Conservation (phyloP, 2,113 vertebrate genomes). For the Ailuropoda melanoleuca region DNA sequence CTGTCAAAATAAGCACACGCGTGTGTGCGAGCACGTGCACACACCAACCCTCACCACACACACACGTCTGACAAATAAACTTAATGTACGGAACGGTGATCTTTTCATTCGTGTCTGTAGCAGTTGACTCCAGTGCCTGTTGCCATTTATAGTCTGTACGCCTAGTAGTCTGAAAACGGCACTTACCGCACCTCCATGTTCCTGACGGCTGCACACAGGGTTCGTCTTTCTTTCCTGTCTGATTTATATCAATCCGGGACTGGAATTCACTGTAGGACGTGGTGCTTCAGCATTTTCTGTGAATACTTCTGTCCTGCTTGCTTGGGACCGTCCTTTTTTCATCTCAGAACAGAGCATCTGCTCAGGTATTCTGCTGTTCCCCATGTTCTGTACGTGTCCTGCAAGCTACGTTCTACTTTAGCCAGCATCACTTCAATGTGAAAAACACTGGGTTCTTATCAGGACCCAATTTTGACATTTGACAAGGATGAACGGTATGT, state of each 20-base stretch:
- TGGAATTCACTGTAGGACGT: neutral
- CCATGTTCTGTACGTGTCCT: neutral
- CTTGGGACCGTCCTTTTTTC: neutral
- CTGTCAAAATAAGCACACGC: neutral
- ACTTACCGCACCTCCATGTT: neutral
- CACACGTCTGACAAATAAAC: neutral
- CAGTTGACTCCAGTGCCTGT: neutral
- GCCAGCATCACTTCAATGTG: neutral
- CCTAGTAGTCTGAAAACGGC: neutral
- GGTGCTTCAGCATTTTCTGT: neutral
- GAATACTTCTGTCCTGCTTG: neutral
- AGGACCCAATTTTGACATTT: neutral
- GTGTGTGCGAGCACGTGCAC: neutral
- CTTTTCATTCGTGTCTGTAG: neutral
- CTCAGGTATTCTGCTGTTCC: neutral
- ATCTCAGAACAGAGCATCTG: neutral
- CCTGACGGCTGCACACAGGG: fast-evolving
- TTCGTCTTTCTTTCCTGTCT: neutral
- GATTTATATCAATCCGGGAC: neutral
- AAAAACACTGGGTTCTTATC: neutral
- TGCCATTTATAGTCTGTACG: neutral
- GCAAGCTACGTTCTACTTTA: neutral
- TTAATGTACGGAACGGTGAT: neutral
- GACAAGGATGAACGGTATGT: neutral
- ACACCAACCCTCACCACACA: neutral